Evolutionary conservation across 2,888 invertebrate genomes (phyloP).

Genomic region (Maniola hyperantus): DNA sequence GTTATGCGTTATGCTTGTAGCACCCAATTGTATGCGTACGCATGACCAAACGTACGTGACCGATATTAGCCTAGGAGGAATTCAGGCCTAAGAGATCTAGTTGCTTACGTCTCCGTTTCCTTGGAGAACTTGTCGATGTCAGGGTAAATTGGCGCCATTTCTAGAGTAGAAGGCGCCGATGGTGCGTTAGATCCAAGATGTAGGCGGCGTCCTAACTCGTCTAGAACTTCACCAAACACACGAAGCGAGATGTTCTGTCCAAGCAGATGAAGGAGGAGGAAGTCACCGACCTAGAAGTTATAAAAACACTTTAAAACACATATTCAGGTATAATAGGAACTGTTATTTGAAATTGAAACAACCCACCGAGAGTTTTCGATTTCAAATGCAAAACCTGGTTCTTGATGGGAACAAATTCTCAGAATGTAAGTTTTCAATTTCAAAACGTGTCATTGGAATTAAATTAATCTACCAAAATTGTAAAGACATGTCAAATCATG

Average conservation of each 20-base stretch:
- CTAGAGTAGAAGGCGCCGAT: slow-evolving; percentile 92
- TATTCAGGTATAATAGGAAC: neutral
- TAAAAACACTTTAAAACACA: neutral
- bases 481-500: no score
- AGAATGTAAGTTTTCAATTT: no score
- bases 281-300: slow-evolving; percentile 89
- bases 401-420: no score
- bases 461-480: no score
- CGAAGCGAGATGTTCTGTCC: slow-evolving; percentile 94
- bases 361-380: neutral
- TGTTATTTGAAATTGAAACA: neutral
- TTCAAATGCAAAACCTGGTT: neutral
- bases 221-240: slow-evolving; percentile 90
- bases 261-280: slow-evolving; percentile 90
- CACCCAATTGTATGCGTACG: no score
- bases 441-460: no score
- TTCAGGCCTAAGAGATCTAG: slow-evolving; percentile 13
- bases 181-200: slow-evolving; percentile 90
- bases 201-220: slow-evolving; percentile 88
- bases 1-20: no score
- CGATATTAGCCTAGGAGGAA: neutral
- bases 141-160: slow-evolving; percentile 93
- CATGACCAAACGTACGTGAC: no score
- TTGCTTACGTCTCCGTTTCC: slow-evolving; percentile 90
- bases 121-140: slow-evolving; percentile 90